These are phyloP conservation scores for Emydoidea blandingii DNA, from an alignment of 2,797 vertebrate genomes.

Conservation along the genomic window DNA sequence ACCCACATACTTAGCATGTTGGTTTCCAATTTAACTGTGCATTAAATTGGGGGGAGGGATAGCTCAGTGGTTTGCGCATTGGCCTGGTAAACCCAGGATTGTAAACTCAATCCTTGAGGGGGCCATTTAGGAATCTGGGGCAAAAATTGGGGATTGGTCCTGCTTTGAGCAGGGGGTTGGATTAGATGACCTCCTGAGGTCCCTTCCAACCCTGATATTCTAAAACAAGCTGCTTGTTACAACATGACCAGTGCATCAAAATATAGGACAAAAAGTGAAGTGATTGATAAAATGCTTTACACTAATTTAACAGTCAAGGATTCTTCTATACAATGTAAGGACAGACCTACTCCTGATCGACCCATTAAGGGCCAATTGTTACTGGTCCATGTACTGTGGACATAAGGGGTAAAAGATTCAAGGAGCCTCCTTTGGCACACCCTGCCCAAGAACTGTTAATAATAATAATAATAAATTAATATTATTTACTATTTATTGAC, in stretches of 20 bases:
- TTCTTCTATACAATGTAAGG: neutral
- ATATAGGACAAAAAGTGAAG: neutral
- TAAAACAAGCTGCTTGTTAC: neutral
- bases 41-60: neutral
- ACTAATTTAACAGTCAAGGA: neutral
- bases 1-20: constrained; percentile 7
- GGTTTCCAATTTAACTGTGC: neutral
- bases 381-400: neutral
- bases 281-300: neutral
- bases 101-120: too few species aligned
- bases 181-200: too few species aligned
- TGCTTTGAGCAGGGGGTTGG: too few species aligned
- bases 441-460: neutral
- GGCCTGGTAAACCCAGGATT: too few species aligned
- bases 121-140: too few species aligned
- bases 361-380: neutral
- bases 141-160: too few species aligned
- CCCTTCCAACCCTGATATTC: too few species aligned
- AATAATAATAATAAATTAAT: too few species aligned
- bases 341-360: neutral
- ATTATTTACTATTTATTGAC: neutral
- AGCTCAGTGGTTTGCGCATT: too few species aligned
- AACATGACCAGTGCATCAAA: neutral
- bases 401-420: neutral
- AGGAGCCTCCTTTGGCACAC: neutral